These are phyloP conservation scores for Diacarnus erythraeanus DNA, from an alignment of 37 sponge, comb jelly and placozoan species.

Conservation along the genomic window DNA sequence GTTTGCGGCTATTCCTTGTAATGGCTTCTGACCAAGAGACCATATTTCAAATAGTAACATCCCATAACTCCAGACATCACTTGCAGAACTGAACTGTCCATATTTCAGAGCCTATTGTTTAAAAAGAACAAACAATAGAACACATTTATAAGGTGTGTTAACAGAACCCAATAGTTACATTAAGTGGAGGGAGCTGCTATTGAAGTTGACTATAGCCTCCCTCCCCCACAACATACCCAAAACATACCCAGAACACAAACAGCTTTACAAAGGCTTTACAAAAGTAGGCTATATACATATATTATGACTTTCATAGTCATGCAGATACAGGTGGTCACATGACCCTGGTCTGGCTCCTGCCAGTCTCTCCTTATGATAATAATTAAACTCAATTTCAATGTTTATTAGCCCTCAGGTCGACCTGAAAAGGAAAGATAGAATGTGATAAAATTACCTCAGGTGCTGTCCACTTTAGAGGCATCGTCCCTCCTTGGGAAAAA, in stretches of 20 bases:
- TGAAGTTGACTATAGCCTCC: not conserved
- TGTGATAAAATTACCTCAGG: no score
- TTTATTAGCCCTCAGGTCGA: no score
- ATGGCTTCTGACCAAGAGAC: conserved; percentile 57
- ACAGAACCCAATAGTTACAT: not conserved
- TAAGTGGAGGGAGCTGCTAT: not conserved
- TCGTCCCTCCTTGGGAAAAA: conserved; percentile 50
- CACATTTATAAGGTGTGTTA: not conserved
- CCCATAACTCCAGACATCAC: conserved; percentile 77
- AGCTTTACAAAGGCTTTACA: no score
- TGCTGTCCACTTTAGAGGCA: conserved; percentile 73
- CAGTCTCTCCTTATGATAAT: no score
- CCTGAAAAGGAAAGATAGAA: no score
- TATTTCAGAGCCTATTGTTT: conserved; percentile 36
- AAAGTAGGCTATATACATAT: no score
- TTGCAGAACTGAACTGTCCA: conserved; percentile 43
- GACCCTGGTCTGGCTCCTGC: no score
- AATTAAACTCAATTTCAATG: no score
- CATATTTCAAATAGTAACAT: conserved; percentile 68
- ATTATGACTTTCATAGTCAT: no score
- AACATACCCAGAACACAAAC: no score
- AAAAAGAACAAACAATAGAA: not conserved
- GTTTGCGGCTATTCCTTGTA: not conserved
- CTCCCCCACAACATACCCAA: no score
- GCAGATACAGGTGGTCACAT: no score